Conservation (phyloP, 2,113 vertebrate species). For the Poecile atricapillus region DNA sequence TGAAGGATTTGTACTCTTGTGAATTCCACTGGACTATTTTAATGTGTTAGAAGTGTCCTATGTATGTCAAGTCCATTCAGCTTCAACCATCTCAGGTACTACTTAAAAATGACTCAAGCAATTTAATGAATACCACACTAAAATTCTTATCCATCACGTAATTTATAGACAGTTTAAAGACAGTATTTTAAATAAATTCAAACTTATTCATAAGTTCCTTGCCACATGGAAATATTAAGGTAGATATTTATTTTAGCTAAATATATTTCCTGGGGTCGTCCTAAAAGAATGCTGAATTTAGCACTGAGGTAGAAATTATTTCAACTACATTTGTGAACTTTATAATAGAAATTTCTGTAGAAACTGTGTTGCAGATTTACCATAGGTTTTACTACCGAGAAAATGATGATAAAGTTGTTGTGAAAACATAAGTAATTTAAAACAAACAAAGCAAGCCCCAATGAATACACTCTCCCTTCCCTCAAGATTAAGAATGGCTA, state of each 20-base stretch:
- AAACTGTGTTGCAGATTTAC: neutral
- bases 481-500: neutral
- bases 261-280: neutral
- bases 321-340: neutral
- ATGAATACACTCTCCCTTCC: neutral
- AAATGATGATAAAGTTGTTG: neutral
- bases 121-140: neutral
- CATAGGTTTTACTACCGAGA: neutral
- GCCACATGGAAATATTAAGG: neutral
- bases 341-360: neutral
- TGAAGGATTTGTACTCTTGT: neutral
- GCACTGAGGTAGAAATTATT: neutral
- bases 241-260: neutral
- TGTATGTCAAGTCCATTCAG: neutral
- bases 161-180: neutral
- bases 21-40: neutral
- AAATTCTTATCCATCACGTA: neutral
- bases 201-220: rapidly evolving
- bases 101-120: neutral
- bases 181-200: neutral
- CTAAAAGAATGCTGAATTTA: neutral
- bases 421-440: neutral
- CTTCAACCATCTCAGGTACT: neutral
- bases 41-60: neutral
- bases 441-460: neutral